Conservation (phyloP, 2,113 vertebrate species). For the chimpanzee (Pan troglodytes) region NHGRI_mPanTro3-v2.1_pri NC_072403.2:129588001-129588500, state of each 20-base stretch:
- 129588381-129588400: background rate
- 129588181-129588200: background rate
- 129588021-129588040: background rate
- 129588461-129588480: conserved; percentile 35
- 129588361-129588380: background rate
- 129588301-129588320: background rate
- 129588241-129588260: background rate
- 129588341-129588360: background rate
- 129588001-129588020: background rate
- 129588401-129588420: background rate
- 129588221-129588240: background rate
- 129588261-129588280: background rate
- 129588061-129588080: background rate
- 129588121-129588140: background rate
- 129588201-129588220: background rate
- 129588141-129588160: background rate
- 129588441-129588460: background rate
- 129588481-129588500: background rate
- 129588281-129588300: background rate
- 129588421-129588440: background rate
- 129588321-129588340: background rate
- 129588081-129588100: background rate
- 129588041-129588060: background rate
- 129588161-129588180: background rate
- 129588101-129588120: background rate